These are phyloP conservation scores for Capricornis sumatraensis DNA, from an alignment of 2,113 vertebrate species.

Conservation along the genomic window DNA sequence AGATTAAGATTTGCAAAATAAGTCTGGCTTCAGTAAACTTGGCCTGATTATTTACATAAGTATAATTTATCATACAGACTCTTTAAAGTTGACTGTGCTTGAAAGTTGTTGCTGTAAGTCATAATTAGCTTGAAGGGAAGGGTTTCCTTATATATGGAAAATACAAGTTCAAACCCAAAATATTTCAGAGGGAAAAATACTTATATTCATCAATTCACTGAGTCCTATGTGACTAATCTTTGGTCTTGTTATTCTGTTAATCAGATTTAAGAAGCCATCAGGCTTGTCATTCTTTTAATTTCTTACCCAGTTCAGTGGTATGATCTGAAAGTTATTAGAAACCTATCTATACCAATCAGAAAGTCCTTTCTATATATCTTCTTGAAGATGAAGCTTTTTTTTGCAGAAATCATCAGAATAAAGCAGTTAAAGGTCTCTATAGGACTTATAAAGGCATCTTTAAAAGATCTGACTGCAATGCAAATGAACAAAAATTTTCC, in stretches of 20 bases:
- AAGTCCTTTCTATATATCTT: not conserved
- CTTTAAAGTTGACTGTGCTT: not conserved
- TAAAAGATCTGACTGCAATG: not conserved
- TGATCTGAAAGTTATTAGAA: not conserved
- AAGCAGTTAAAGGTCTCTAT: not conserved
- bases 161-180: not conserved
- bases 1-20: not conserved
- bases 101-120: not conserved
- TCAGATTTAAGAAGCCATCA: not conserved
- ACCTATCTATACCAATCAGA: not conserved
- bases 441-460: not conserved
- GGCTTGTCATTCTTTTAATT: not conserved
- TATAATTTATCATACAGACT: not conserved
- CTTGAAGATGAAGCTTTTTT: not conserved
- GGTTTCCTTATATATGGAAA: not conserved
- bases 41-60: not conserved
- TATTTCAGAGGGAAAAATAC: not conserved
- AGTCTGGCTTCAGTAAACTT: not conserved
- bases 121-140: not conserved
- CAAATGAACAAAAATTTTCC: not conserved
- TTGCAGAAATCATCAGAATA: not conserved
- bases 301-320: not conserved
- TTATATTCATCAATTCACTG: not conserved
- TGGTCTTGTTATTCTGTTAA: not conserved
- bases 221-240: not conserved